Base-by-base conservation (phyloP, 2,797 vertebrate species). In the Peromyscus attwateri region DNA sequence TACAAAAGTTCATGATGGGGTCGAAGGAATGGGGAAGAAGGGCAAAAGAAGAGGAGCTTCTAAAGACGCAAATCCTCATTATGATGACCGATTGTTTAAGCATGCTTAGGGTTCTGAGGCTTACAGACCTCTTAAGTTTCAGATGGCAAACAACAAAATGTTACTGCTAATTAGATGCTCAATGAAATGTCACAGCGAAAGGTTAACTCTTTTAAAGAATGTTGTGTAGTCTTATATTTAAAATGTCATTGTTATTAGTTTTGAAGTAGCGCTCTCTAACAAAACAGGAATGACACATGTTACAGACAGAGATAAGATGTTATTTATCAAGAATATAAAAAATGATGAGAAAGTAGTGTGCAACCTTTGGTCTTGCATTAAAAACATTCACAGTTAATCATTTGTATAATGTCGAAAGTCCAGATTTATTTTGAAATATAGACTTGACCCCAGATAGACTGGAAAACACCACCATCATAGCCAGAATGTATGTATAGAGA, bases 231-330 rank as follows among this genome's bases (percentile, higher is more conserved):
- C 77, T 96, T 97, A 13, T 88, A 76, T 87, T 95, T 95, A 97
- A 98, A 97, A 98, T 97, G 96, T 83, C 97, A 91, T 96, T 73
- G 87, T 94, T 96, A 94, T 96, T 97, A 96, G 91, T 95, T 97
- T 95, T 27, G 68, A 92, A 96, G 81, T 80, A 80, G 57, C 80
- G 37, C 49, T 94, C 87, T 79, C 55, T 82, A 75, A 83, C 64
- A 90, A 94, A 97, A 82, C 21, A 92, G 62, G n/a, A 94, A 71
- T 17, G 25, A 85, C 64, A 52, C 31, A 34, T 73, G 40, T 64
- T 89, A 37, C 19, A 82, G 37, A 87, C 34, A 85, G 7, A 6
- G 49, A 95, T 55, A 57, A 62, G 66, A 34, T 64, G 77, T 70
- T 62, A 64, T 91, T 77, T 91, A 27, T 60, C 31, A 17, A 73